Evolutionary conservation across 2,888 invertebrate genomes (phyloP).

Genomic region (Ptychoptera contaminata): DNA sequence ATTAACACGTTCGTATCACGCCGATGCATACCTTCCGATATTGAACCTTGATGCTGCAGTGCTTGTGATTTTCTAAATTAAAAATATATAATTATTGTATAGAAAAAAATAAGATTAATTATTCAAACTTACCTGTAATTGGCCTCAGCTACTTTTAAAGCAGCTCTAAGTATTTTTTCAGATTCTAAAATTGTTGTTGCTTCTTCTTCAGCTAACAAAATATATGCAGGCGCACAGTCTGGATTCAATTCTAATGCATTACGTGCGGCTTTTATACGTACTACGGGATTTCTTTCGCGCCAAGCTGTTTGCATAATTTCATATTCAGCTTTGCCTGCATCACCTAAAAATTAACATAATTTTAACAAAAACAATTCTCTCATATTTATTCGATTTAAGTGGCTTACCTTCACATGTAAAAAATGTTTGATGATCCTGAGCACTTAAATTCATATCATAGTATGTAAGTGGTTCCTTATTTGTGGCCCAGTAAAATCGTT

Average conservation of each 20-base stretch:
- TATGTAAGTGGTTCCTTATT: conserved; percentile 92
- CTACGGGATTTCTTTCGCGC: conserved; percentile 84
- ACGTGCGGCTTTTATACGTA: conserved; percentile 80
- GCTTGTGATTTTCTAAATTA: conserved; percentile 49
- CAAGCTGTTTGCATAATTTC: conserved; percentile 94
- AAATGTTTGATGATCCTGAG: conserved; percentile 96
- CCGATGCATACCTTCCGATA: conserved; percentile 62
- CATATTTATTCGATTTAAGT: background rate
- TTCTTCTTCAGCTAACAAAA: conserved; percentile 92
- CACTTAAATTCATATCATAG: conserved; percentile 97
- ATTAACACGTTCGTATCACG: conserved; percentile 87
- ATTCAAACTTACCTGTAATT: conserved; percentile 38
- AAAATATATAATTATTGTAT: background rate
- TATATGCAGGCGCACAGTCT: conserved; percentile 89
- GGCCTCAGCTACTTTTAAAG: conserved; percentile 67
- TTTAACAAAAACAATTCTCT: background rate
- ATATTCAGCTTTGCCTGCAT: conserved; percentile 73
- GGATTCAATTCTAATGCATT: conserved; percentile 73
- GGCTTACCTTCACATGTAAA: conserved; percentile 68
- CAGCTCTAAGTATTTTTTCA: conserved; percentile 68
- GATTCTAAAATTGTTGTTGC: conserved; percentile 81
- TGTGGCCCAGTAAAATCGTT: conserved; percentile 81
- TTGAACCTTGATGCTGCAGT: conserved; percentile 56
- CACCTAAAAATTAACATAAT: conserved; percentile 27
- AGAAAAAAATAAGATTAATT: background rate